Base-by-base conservation (phyloP, 2,888 invertebrate genomes). In the Rhodophaea formosa region DNA sequence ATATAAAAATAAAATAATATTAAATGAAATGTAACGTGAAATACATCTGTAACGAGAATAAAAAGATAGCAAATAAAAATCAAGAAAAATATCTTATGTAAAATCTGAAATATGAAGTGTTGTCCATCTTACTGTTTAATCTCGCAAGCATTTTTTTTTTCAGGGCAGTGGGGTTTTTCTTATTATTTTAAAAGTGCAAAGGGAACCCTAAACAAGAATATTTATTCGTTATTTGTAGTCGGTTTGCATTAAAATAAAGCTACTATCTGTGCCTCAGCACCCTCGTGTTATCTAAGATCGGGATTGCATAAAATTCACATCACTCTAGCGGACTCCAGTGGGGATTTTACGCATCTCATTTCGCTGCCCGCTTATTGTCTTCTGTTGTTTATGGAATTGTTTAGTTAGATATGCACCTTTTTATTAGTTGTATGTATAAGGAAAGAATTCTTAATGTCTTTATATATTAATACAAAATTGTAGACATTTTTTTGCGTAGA, bases 191-290 rank as follows among this genome's bases (percentile, higher is more conserved):
- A 8, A 32, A 32, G 1, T 6, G 8, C 32, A 7, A 39, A 39
- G 3, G 39, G 8, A 39, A 51, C 51, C 39, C 51, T 35, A 51
- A 51, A 51, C 30, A 80, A 75, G 86, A 84, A 88, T 87, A 87
- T 86, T 86, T 88, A 89, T 89, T 85, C 82, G 84, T 89, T 90
- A 91, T 91, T 91, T 91, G 89, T 87, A 88, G 86, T 88, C 84
- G 85, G 85, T 86, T 88, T 82, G 86, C 82, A 89, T 91, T 90
- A 89, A 88, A 91, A 88, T 89, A 88, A 88, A 88, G 77, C 84
- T 77, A 72, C 82, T 87, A 87, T 88, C 88, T 88, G 84, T 82
- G 80, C 82, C 74, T 84, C 82, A 79, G 77, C 86, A 84, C 88
- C 91, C 88, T 85, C 70, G 74, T 63, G 80, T 86, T 89, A 90